These are phyloP conservation scores for Zele albiditarsus DNA, from an alignment of 2,888 invertebrate species.

Conservation along the genomic window DNA sequence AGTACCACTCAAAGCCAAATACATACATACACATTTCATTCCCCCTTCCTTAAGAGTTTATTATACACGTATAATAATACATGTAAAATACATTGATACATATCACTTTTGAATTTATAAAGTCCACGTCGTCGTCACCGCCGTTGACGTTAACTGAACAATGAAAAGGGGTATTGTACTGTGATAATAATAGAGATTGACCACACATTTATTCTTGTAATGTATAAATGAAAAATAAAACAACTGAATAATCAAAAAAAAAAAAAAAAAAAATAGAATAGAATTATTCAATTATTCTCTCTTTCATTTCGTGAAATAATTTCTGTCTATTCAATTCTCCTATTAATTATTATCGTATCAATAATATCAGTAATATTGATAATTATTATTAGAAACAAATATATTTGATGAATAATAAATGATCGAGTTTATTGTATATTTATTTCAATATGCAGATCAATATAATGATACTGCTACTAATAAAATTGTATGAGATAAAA, in stretches of 20 bases:
- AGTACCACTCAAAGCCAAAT: too few species aligned
- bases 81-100: conserved; percentile 43
- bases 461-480: too few species aligned
- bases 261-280: background rate
- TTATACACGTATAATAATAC: background rate
- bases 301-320: too few species aligned
- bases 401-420: too few species aligned
- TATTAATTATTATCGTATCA: background rate
- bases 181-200: conserved; percentile 55
- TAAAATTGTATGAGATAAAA: too few species aligned
- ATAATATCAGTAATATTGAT: background rate
- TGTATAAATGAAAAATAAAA: background rate
- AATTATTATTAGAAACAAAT: too few species aligned
- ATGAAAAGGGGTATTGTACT: conserved; percentile 64
- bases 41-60: conserved; percentile 12
- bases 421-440: too few species aligned
- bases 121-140: conserved; percentile 56
- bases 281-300: background rate
- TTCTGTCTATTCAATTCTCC: too few species aligned
- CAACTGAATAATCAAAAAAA: background rate
- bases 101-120: conserved; percentile 63
- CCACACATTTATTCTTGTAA: background rate
- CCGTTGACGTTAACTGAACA: conserved; percentile 35
- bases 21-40: conserved; percentile 1
- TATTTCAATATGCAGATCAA: too few species aligned